Evolutionary conservation across 2,113 vertebrate genomes (phyloP), one percentile per base, ranked within the genome.

Genomic region (Triplophysa tibetana): DNA sequence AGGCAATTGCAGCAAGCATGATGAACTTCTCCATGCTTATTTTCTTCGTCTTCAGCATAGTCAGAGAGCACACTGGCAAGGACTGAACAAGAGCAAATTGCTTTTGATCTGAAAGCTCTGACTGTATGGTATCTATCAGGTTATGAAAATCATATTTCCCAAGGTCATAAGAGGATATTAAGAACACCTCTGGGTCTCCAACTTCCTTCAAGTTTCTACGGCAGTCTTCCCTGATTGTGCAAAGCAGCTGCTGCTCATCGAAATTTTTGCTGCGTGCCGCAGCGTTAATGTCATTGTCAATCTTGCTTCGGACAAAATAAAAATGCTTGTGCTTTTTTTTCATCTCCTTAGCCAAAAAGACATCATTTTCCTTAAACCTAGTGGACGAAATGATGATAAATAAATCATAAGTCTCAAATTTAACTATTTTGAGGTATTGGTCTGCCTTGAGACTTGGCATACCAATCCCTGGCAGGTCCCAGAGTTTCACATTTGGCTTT

Each of bases 381-480:
- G 61, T 74, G 0, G 79, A 66, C 8, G 81, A 48, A 50, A 89
- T 68, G 33, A 89, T 88, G 43, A 90, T 83, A 67, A 88, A 85
- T 19, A 87, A 85, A 79, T 90, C 88, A 9, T 86, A 89, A 9
- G 63, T 61, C 2, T 67, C 24, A 24, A 88, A 85, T 3, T 78
- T 68, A 3, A 85, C 81, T 3, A 66, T 8, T 19, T 84, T 60
- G 23, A 88, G 73, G 43, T 88, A 88, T 4, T 77, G 21, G 13
- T 68, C 4, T 16, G 87, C 58, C 10, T 78, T 66, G 77, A 88
- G 88, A 3, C 50, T 48, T 6, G 33, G 60, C 9, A 78, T 86
- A 7, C 86, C 82, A 11, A 84, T 82, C 16, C 86, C 87, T 8
- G 86, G 88, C n/a, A 89, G 77, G 52, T 89, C 88, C 85, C 86